Base-by-base conservation (phyloP, 2,888 invertebrate species). In the Cordilura impudica region DNA sequence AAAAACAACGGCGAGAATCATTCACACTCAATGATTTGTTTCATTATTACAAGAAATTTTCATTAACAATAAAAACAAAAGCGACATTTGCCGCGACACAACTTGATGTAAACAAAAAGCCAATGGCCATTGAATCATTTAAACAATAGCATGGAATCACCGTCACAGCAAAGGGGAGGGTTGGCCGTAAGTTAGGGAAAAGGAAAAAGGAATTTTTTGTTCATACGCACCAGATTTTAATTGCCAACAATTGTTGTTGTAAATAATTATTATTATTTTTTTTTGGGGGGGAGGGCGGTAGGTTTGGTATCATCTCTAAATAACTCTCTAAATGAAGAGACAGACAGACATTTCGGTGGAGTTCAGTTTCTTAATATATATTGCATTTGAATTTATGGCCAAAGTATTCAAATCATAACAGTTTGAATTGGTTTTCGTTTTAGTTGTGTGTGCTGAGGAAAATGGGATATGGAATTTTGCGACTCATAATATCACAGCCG, bases 21-120 rank as follows among this genome's bases (percentile, higher is more conserved):
- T 87, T 87, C 87, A 87, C 87, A 87, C 87, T 87, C 88, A 86
- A 86, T 87, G 87, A 87, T 87, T 87, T 87, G 87, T 87, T 87
- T 87, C 87, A 87, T 87, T 85, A 86, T 86, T 85, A 88, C 87
- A 86, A 87, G 88, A 86, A 88, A 87, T 87, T 87, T 86, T 87
- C 88, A 87, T 87, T 87, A 88, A 87, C 87, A 86, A 86, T 86
- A 84, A 84, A 87, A 86, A 81, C 73, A 81, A 81, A 71, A 73
- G 67, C 79, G 79, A 81, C 78, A 78, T 70, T 78, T 74, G 73
- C 78, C 78, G 75, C 79, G 79, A 79, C 75, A 75, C 75, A 75
- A 69, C 56, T 49, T 70, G 61, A 26, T 26, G 12, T 14, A 31
- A 47, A 51, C 18, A 76, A 58, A 63, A 74, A 72, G 77, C 72